A percentile compares a stretch with the other conserved stretches of the same genome.
phyloP scores from a whole-genome alignment of 2,888 invertebrate species.

The Eristalis tenax region DNA sequence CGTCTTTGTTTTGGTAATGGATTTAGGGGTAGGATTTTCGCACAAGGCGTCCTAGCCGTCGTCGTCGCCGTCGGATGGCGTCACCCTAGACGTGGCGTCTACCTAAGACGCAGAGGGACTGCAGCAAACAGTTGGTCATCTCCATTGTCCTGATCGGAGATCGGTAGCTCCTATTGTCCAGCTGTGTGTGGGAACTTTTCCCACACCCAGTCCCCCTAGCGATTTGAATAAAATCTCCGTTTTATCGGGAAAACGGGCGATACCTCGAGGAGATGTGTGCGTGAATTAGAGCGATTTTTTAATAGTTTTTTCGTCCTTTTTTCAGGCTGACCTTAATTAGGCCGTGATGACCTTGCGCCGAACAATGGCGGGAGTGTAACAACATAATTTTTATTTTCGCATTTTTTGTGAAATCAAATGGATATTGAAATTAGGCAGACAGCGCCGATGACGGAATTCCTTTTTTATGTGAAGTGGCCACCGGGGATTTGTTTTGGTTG shows the following conservation, averaged over 20 bases:
- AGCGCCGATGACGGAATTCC: slow-evolving; percentile 1
- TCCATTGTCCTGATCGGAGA: slow-evolving; percentile 8
- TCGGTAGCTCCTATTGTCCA: slow-evolving; percentile 67
- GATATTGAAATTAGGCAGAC: slow-evolving; percentile 44
- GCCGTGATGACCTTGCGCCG: slow-evolving; percentile 59
- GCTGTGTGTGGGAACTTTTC: slow-evolving; percentile 66
- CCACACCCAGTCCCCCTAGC: background rate
- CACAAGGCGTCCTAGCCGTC: slow-evolving; percentile 40
- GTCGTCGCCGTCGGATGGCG: background rate
- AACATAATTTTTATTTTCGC: slow-evolving; percentile 63
- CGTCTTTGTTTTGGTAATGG: slow-evolving; percentile 60
- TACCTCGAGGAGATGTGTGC: slow-evolving; percentile 5
- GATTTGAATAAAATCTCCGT: slow-evolving; percentile 57
- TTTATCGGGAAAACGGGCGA: slow-evolving; percentile 29
- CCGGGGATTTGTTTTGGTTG: slow-evolving; percentile 60
- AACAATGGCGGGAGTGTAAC: slow-evolving; percentile 59
- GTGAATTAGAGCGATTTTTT: slow-evolving; percentile 64
- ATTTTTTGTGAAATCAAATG: slow-evolving; percentile 23
- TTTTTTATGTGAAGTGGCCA: slow-evolving; percentile 57
- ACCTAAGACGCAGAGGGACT: slow-evolving; percentile 25
- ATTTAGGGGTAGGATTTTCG: slow-evolving; percentile 70
- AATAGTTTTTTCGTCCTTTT: slow-evolving; percentile 42
- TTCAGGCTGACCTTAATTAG: slow-evolving; percentile 66
- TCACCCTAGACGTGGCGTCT: slow-evolving; percentile 30
- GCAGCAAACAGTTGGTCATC: slow-evolving; percentile 67